Evolutionary conservation across 2,797 vertebrate genomes (phyloP), one percentile per base, ranked within the genome.

Genomic region (Phoebastria nigripes): DNA sequence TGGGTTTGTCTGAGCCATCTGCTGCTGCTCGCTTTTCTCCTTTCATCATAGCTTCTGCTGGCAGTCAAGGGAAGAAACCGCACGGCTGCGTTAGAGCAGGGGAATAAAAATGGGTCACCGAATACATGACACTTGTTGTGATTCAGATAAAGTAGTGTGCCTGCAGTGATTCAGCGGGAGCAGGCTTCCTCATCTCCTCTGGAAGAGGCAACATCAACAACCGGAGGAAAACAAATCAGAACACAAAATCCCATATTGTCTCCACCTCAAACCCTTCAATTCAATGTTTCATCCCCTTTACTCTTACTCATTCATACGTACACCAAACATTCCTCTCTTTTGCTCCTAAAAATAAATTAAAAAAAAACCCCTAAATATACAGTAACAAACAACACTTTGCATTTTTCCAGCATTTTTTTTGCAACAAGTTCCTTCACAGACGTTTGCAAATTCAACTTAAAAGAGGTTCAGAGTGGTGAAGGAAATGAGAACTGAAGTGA

Each of bases 1-100:
- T 0, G 2, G 24, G 33, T 66, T 41, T n/a, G 2, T 12, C 39
- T 0, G 6, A 56, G 24, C 16, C 42, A 42, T 19, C 73, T 9
- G 14, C 49, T 31, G 49, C 31, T 19, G 44, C 47, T 70, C 4
- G 6, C 52, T 39, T 59, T 86, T 79, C 72, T 93, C 35, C 69
- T 84, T 82, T 46, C 66, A 44, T 8, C 77, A 11, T 2, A 8
- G 61, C 25, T 74, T 62, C 85, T 76, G 89, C 54, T 14, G 62
- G 33, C 3, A 4, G 33, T 3, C 66, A 13, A 46, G 20, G 17
- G 49, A 19, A 63, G 24, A 91, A 95, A 42, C 83, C 33, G 1
- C 54, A n/a, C 0, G 3, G 66, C 67, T 76, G 66, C 8, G 4
- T 29, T 33, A 51, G 37, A 66, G 46, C 56, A 61, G 69, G 55